Base-by-base conservation (phyloP, 2,888 invertebrate species). In the Limenitis camilla region DNA sequence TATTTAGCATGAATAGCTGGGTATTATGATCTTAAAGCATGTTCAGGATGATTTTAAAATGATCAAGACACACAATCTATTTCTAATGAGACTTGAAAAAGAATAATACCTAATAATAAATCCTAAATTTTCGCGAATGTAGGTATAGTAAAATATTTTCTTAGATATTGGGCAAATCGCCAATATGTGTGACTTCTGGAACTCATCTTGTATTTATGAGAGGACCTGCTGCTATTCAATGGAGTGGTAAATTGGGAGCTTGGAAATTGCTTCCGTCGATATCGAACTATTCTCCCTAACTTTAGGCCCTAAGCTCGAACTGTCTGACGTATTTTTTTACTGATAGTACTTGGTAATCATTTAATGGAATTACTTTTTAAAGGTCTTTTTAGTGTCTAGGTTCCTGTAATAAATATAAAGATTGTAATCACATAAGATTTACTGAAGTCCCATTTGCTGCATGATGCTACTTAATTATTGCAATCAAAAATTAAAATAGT, bases 231-330 rank as follows among this genome's bases (percentile, higher is more conserved):
- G 38, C 53, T 53, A 51, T 58, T 59, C 61, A 55, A 54, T 63
- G 61, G 56, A 47, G 59, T 56, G 61, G 61, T 61, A 65, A 63
- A 62, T 62, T 59, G 61, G 58, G 59, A 63, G 56, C 52, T 60
- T 54, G 58, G 54, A 53, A 59, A 61, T 54, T 49, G 45, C 41
- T 38, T 28, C 45, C 31, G 6, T 19, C 35, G 35, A 51, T 51
- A 51, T 44, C 51, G 39, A 44, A 51, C 40, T 35, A 27, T 39
- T n/a, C 29, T 19, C 42, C 30, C 36, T 45, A 45, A 45, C 45
- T 5, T 45, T 10, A 41, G 36, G 30, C 36, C 43, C 39, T 11
- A 29, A 32, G 43, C 39, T 44, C 32, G 43, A 50, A 19, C 40
- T 45, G 45, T 30, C 40, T 51, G 10, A 45, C 19, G 28, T 35